Evolutionary conservation across 2,797 vertebrate genomes (phyloP).

Genomic region (Micropoecilia bifurca): DNA sequence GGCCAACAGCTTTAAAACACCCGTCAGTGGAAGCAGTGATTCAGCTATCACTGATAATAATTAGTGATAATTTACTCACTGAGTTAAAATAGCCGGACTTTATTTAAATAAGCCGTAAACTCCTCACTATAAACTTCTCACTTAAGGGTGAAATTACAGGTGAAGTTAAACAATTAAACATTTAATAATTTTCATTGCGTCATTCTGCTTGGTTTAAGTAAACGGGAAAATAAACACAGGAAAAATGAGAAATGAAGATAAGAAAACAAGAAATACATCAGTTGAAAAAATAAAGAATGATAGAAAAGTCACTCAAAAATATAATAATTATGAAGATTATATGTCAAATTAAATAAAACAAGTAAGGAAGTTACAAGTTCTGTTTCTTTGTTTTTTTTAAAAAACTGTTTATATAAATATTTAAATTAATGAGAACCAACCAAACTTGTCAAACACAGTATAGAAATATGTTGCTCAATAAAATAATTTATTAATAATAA

Average conservation of each 20-base stretch:
- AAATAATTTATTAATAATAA: background rate
- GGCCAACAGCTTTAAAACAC: conserved; percentile 39
- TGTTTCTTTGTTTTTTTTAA: background rate
- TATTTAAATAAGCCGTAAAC: background rate
- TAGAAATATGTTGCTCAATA: background rate
- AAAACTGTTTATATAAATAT: background rate
- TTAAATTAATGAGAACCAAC: background rate
- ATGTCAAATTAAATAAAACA: background rate
- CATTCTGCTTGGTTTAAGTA: background rate
- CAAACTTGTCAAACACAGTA: background rate
- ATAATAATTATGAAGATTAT: background rate
- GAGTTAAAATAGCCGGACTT: background rate
- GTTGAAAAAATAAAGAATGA: background rate
- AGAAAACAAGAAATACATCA: background rate
- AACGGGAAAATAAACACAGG: background rate
- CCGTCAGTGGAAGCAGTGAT: conserved; percentile 2
- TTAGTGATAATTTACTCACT: background rate
- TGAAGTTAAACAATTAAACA: background rate
- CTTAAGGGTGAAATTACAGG: background rate
- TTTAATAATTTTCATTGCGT: background rate
- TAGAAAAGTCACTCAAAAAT: background rate
- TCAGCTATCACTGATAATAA: background rate
- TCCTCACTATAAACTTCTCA: background rate
- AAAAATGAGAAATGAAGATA: background rate
- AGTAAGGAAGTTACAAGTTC: background rate